Evolutionary conservation across 2,113 vertebrate genomes (phyloP).

Genomic region (Tapirus terrestris): DNA sequence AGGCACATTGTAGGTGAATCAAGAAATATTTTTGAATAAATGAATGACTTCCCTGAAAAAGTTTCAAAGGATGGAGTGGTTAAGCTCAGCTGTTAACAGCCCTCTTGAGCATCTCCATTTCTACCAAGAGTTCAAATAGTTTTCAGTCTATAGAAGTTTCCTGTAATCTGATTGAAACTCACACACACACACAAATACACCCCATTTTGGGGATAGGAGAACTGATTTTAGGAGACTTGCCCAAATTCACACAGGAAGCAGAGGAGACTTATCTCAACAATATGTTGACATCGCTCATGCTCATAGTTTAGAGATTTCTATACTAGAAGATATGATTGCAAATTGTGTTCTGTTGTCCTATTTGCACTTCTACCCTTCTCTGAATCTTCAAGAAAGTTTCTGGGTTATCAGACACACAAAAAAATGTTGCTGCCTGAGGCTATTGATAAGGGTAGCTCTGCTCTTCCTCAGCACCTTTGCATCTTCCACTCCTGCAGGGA

Average conservation of each 20-base stretch:
- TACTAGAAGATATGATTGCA: neutral
- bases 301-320: neutral
- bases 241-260: neutral
- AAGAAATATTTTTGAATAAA: neutral
- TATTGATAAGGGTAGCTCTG: neutral
- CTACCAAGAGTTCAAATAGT: neutral
- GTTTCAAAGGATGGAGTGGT: neutral
- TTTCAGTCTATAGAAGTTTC: neutral
- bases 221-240: neutral
- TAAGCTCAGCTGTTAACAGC: neutral
- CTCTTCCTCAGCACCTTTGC: neutral
- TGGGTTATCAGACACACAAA: neutral
- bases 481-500: neutral
- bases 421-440: neutral
- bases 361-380: too few species aligned
- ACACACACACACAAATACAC: neutral
- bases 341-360: neutral
- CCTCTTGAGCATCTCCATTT: neutral
- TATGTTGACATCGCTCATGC: neutral
- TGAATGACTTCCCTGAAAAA: neutral
- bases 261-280: neutral
- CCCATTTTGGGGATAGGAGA: neutral
- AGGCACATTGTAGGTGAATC: neutral
- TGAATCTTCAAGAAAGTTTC: neutral
- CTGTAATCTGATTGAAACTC: neutral